Evolutionary conservation across 2,888 invertebrate species (phyloP), one percentile per base, ranked within the genome.

Genomic region (Agrilus cyanescens): DNA sequence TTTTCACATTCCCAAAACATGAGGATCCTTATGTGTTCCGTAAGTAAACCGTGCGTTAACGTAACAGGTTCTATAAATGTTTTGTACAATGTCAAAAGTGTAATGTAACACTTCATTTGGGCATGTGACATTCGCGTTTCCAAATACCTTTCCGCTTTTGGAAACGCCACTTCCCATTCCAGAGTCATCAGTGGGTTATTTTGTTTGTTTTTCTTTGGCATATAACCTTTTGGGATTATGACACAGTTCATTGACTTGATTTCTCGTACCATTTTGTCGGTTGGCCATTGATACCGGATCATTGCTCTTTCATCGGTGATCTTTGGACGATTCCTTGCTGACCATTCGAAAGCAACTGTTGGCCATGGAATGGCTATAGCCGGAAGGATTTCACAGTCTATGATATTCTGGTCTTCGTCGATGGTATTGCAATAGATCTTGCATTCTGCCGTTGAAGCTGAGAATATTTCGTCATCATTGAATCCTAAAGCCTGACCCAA

Each of bases 101-200:
- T 75, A 49, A 85, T 67, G 55, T 81, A 81, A 44, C 83, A 75
- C 46, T 82, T 74, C 35, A 81, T 74, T 55, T 88, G 88, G 1
- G 80, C 73, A 57, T 78, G 77, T 0, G 78, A 76, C 58, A 87
- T 70, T 50, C 77, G 76, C 12, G 78, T 78, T 59, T 87, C 82
- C 49, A 89, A 66, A 57, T 78, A 83, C 16, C 78, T 72, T 61
- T 87, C 86, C 0, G 83, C 85, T 41, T 79, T 77, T 0, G 85
- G 85, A 57, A 86, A 88, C 32, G 75, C 73, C 3, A 87, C 70
- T 61, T 79, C 80, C 88, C 88, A 89, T 61, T 88, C 85, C 14
- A 85, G 65, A 45, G 77, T 38, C 48, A 48, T 43, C 58, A 55
- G 12, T 5, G 45, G 6, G 33, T 82, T 82, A 25, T 1, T 25